Percentiles rank a stretch among this genome's conserved stretches.
phyloP scores from a whole-genome alignment of 2,113 vertebrate species.

The Spermophilus dauricus region DNA sequence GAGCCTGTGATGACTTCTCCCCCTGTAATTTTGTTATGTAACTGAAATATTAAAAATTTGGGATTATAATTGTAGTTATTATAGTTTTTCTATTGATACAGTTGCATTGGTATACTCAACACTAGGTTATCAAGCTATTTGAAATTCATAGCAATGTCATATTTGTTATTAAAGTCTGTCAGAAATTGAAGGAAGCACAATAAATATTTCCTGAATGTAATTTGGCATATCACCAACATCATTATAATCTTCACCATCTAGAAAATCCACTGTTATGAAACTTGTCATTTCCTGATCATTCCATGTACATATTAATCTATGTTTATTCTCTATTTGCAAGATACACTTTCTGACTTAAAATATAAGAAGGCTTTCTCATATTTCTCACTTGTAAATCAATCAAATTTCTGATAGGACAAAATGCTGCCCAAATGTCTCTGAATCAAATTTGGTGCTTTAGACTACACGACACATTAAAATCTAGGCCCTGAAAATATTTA shows the following conservation, averaged over 20 bases:
- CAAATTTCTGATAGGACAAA: background rate
- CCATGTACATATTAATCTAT: background rate
- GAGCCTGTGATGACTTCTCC: background rate
- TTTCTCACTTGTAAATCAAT: background rate
- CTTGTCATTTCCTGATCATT: background rate
- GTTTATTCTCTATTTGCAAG: background rate
- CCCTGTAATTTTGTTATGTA: background rate
- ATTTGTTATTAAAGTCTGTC: background rate
- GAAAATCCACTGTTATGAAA: background rate
- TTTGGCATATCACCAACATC: background rate
- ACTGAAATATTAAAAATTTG: background rate
- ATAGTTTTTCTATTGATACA: background rate
- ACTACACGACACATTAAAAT: background rate
- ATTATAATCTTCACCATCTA: background rate
- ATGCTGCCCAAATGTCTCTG: background rate
- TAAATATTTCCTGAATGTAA: background rate
- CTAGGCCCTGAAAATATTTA: background rate
- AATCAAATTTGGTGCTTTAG: background rate
- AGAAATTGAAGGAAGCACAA: background rate
- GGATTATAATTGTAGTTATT: background rate
- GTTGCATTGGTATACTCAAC: background rate
- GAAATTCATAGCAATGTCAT: background rate
- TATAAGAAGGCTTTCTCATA: background rate
- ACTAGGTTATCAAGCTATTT: background rate
- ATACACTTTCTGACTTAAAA: background rate